Conservation (phyloP, 2,113 vertebrate genomes). For the Ivindomyrus marchei region DNA sequence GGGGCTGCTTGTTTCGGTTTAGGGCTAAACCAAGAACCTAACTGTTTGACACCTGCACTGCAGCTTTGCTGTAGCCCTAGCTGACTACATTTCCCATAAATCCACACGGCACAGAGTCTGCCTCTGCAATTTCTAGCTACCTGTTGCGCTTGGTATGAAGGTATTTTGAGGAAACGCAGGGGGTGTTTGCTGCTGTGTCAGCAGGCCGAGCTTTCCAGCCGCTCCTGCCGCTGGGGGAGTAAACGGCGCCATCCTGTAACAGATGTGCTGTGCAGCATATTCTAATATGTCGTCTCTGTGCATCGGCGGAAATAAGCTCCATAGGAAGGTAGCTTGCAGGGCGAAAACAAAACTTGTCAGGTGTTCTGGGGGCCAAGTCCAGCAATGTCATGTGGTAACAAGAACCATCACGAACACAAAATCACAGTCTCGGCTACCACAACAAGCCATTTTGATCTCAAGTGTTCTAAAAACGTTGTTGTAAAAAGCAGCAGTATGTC, state of each 20-base stretch:
- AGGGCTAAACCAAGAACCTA: neutral
- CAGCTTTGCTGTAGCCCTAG: neutral
- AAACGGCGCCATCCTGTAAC: constrained; percentile 3
- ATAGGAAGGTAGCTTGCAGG: constrained; percentile 20
- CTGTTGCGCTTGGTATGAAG: neutral
- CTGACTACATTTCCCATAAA: neutral
- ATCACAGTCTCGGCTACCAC: neutral
- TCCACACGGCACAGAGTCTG: neutral
- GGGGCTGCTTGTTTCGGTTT: neutral
- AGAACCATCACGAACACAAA: neutral
- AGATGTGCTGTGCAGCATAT: constrained; percentile 24
- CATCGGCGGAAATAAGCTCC: constrained; percentile 19
- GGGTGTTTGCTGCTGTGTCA: neutral
- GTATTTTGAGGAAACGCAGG: neutral
- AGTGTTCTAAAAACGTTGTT: neutral
- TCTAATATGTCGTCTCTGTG: constrained; percentile 38
- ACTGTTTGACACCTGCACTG: neutral
- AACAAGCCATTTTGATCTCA: too few relatives aligned
- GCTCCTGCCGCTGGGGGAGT: neutral
- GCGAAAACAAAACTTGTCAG: neutral
- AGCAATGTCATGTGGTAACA: neutral
- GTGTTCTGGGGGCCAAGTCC: neutral
- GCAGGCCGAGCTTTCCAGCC: neutral
- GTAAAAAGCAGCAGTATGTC: neutral
- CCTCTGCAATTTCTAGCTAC: constrained; percentile 21